Conservation (phyloP, 2,888 invertebrate species). For the Bombylius discolor region DNA sequence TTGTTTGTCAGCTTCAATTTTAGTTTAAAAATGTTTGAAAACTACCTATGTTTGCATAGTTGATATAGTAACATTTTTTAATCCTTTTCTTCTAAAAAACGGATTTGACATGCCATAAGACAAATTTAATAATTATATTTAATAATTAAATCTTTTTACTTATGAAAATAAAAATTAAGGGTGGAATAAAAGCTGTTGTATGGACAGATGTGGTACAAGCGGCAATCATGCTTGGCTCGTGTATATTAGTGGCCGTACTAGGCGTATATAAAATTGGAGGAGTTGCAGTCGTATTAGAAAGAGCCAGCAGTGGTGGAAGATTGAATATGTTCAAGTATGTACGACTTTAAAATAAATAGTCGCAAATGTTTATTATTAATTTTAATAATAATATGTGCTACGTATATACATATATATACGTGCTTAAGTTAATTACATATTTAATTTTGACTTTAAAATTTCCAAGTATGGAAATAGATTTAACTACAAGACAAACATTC, state of each 20-base stretch:
- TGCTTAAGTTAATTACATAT: neutral
- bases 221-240: slow-evolving; percentile 32
- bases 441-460: slow-evolving; percentile 7
- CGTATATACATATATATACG: neutral
- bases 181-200: slow-evolving; percentile 40
- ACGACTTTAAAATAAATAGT: no score
- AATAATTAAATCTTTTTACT: no score
- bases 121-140: no score
- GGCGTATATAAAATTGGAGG: slow-evolving; percentile 36
- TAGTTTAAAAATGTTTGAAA: no score
- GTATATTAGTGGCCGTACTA: slow-evolving; percentile 30
- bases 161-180: slow-evolving; percentile 21
- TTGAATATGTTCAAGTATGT: slow-evolving; percentile 30
- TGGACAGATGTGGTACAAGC: slow-evolving; percentile 42
- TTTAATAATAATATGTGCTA: no score
- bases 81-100: no score
- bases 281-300: slow-evolving; percentile 27
- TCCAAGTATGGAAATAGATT: slow-evolving; percentile 44
- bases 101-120: no score
- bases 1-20: no score
- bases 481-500: slow-evolving; percentile 48
- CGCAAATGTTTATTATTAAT: no score
- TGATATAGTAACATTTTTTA: no score
- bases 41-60: no score
- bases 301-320: slow-evolving; percentile 30